A percentile compares a stretch with the other conserved stretches of the same genome.
Evolutionary conservation across 2,113 vertebrate species (phyloP).

Genomic region (Porphyrio hochstetteri): DNA sequence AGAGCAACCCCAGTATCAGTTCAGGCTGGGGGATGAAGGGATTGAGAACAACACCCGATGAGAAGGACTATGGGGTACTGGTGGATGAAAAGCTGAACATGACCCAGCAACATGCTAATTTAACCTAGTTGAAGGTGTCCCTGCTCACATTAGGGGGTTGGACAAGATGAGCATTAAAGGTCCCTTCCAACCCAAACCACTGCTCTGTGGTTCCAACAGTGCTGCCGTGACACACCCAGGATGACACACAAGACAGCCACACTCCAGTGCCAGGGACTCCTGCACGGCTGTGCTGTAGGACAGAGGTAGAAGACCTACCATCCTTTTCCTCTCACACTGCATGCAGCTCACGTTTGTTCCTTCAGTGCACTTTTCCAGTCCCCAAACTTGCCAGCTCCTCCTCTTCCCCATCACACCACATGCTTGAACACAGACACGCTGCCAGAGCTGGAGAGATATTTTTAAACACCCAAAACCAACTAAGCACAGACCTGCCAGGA

Average conservation of each 20-base stretch:
- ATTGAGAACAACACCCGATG: too few relatives aligned
- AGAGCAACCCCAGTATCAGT: too few relatives aligned
- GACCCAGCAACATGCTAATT: too few relatives aligned
- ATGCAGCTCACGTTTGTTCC: neutral
- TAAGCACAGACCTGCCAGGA: neutral
- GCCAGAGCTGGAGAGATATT: conserved; percentile 32
- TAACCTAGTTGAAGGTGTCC: too few relatives aligned
- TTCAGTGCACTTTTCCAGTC: neutral
- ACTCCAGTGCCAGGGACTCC: fast-evolving
- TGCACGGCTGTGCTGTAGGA: neutral
- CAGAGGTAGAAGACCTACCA: neutral
- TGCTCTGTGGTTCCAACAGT: neutral
- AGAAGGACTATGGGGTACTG: too few relatives aligned
- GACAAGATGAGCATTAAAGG: too few relatives aligned
- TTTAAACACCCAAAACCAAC: neutral
- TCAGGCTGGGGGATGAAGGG: too few relatives aligned
- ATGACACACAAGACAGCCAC: fast-evolving
- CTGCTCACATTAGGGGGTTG: too few relatives aligned
- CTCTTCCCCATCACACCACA: neutral
- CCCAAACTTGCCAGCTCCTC: neutral
- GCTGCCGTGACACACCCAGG: neutral
- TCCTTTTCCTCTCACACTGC: neutral
- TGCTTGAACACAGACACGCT: neutral
- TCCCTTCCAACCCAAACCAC: too few relatives aligned
- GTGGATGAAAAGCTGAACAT: too few relatives aligned